Base-by-base conservation (phyloP, 2,113 vertebrate genomes). In the Lagenorhynchus albirostris region DNA sequence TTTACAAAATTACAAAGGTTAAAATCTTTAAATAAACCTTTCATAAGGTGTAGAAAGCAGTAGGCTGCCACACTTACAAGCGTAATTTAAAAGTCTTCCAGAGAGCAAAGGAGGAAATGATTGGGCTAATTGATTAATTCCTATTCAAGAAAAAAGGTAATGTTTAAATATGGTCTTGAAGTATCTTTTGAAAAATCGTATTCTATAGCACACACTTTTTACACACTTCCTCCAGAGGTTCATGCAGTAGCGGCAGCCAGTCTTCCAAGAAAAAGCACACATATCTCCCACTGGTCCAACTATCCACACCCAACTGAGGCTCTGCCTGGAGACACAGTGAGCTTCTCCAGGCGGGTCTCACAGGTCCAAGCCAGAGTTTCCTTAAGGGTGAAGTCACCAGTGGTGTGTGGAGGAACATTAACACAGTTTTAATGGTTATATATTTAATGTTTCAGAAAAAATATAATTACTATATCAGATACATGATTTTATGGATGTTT, bases 11-110 rank as follows among this genome's bases (percentile, higher is more conserved):
- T 89, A 41, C 36, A 86, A 86, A 71, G 6, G 67, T 31, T 33
- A 91, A 96, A 95, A 94, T 60, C 65, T 85, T 70, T 50, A 82
- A 86, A 47, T 38, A 94, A 87, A 68, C 41, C 77, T 91, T 95
- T 89, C 47, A 65, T 29, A 55, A 29, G 41, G 38, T 31, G 14
- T 23, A 53, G 23, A 33, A 25, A 89, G 33, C 65, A 60, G 33
- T 36, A 36, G 71, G 26, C n/a, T 96, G 68, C 60, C 38, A 89
- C 38, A 83, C 14, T 44, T 73, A 80, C 17, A 23, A 84, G 58
- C 36, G 17, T 33, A 85, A 60, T 21, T 92, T n/a, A 26, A 58
- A 94, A 91, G 25, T 85, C 91, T 89, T 95, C 29, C 1, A 76
- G 86, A 81, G 74, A 80, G 50, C 44, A 84, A 83, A 89, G 68